Base-by-base conservation (phyloP, 2,113 vertebrate species). In the Gyps fulvus region DNA sequence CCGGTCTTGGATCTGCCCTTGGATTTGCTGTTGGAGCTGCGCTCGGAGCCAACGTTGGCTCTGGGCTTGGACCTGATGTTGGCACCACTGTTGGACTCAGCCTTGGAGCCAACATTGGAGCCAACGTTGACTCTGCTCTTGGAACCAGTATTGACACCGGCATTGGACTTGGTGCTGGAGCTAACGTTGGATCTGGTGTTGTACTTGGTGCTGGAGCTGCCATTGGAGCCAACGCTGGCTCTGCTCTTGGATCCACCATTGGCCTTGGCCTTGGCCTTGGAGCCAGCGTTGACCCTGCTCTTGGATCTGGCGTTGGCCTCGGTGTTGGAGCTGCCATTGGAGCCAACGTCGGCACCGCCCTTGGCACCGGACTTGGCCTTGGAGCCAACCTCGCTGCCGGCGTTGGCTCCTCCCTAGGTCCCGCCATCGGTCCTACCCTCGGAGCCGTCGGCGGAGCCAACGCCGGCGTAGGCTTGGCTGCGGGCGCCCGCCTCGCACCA, bases 401-500 rank as follows among this genome's bases (percentile, higher is more conserved):
- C 9, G 6, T 36, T 3, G 61, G 29, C 36, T 9, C 83, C 31
- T 26, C n/a, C 16, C 20, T 78, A 15, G 61, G 49, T 4, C 27
- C 74, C 15, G 2, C 34, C 70, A 16, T 50, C 5, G 12, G 62
- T 6, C 3, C 36, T 3, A 14, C 49, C 55, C 38, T 82, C 1
- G 58, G 49, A 18, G 42, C 62, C 1, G 7, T 36, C 6, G 2
- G 38, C 0, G 31, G 49, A 19, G 50, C 87, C 87, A 50, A 22
- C 5, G 10, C 26, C 19, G 7, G 27, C 18, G 1, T 43, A 2
- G 40, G 47, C 11, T 13, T 83, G 45, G 55, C n/a, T 3, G 2
- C 26, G 0, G 57, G 49, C 2, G 3, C 54, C 45, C 83, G 52
- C 67, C 43, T 61, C 1, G 23, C 4, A 0, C 71, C 79, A 2